Conservation (phyloP, 1,140 invertebrate species). For the Metaphire vulgaris region DNA sequence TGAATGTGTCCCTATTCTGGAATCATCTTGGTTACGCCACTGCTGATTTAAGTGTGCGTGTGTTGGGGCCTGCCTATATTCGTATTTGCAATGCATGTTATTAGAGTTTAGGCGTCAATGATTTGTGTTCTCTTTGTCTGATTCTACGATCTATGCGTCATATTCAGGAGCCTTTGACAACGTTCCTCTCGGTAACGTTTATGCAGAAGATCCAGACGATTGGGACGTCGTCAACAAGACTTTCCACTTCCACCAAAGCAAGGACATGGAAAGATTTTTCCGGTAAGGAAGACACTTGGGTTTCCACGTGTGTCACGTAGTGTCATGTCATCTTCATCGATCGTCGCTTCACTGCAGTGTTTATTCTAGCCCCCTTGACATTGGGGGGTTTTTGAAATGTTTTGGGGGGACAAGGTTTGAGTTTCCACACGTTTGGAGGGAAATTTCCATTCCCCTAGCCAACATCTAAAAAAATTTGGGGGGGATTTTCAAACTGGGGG, state of each 20-base stretch:
- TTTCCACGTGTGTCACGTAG: neutral
- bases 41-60: neutral
- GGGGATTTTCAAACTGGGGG: no score
- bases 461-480: no score
- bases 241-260: conserved; percentile 54
- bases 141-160: neutral
- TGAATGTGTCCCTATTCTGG: no score
- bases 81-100: neutral
- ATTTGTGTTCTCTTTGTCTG: no score
- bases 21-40: neutral
- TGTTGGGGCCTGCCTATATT: neutral
- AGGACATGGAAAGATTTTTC: neutral
- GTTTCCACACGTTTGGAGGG: no score
- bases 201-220: conserved; percentile 92
- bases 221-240: conserved; percentile 96
- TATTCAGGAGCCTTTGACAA: conserved; percentile 38
- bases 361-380: no score
- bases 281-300: neutral
- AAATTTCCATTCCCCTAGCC: no score
- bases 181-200: conserved; percentile 75
- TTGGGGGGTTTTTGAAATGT: no score
- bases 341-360: no score
- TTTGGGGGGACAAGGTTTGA: no score
- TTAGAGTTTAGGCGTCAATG: neutral
- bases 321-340: conserved; percentile 66